Base-by-base conservation (phyloP, 1,140 invertebrate species). In the Chymomyza costata region DNA sequence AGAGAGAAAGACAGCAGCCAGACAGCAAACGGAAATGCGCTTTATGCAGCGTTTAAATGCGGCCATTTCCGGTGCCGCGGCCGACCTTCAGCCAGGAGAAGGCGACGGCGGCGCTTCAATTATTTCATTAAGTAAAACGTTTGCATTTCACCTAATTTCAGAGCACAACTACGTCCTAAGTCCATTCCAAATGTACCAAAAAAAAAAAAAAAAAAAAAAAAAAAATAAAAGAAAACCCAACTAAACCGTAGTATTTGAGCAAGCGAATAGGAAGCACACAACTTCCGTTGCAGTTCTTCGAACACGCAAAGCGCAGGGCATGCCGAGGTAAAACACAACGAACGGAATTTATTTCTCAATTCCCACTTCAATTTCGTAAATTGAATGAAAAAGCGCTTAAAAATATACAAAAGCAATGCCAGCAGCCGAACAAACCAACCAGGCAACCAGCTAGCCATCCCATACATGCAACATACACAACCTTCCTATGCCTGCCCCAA, bases 301-400 rank as follows among this genome's bases (percentile, higher is more conserved):
- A 52, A 63, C 64, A 66, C 64, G 64, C 60, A 66, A 63, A 63
- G 63, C 40, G 46, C 37, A 31, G 52, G 19, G 18, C 35, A 31
- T 3, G 8, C 6, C 14, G 39, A 45, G 47, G 14, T 39, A 53
- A 58, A 64, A 74, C 59, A 73, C 59, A 65, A 70, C 73, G 73
- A 54, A 73, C 63, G 67, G 64, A 78, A 82, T 82, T 82, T 83
- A 83, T 83, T 80, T 83, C 80, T 83, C 80, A 83, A 83, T 83
- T 83, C 80, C 80, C 80, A 83, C 80, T 83, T 83, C 73, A 83
- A 82, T 83, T 83, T 83, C 61, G 80, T 65, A 83, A 83, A 83
- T 83, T 83, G 80, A 83, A 83, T 83, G 80, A 83, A 83, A 83
- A 83, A 83, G 67, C 68, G 73, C 73, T 78, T 78, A 78, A 78